These are phyloP conservation scores for Eleginops maclovinus DNA, from an alignment of 2,113 vertebrate species.

Conservation along the genomic window DNA sequence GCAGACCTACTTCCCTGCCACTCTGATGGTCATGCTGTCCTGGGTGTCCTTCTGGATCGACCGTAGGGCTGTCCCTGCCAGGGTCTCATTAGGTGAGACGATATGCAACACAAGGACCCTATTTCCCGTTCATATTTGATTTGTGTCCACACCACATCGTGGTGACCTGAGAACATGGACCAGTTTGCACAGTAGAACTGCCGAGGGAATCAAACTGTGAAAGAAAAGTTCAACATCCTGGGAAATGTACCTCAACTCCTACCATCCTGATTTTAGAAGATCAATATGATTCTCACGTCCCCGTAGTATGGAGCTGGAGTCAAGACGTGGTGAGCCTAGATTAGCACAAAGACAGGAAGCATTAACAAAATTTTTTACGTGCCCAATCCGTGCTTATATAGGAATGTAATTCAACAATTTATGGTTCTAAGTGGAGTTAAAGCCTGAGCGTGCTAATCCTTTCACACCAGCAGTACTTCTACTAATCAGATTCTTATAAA, in stretches of 20 bases:
- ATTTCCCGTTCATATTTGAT: background rate
- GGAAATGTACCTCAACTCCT: background rate
- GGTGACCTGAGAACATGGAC: background rate
- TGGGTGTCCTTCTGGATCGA: conserved; percentile 98
- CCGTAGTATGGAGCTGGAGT: background rate
- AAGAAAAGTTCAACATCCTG: background rate
- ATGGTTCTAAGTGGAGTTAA: background rate
- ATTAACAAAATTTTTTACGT: too few relatives aligned
- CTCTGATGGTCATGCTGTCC: conserved; percentile 95
- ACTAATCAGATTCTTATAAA: too few relatives aligned
- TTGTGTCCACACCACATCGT: background rate
- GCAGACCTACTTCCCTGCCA: conserved; percentile 94
- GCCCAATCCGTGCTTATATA: background rate
- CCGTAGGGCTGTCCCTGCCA: conserved; percentile 91
- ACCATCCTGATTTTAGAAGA: background rate
- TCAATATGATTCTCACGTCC: background rate
- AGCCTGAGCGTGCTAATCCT: background rate
- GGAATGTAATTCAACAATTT: background rate
- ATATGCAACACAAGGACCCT: background rate
- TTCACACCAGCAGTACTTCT: background rate
- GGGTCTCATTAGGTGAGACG: conserved; percentile 91
- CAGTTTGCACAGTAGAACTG: background rate
- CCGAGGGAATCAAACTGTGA: background rate
- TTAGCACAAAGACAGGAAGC: background rate
- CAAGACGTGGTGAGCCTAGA: background rate